Evolutionary conservation across 2,113 vertebrate genomes (phyloP), one percentile per base, ranked within the genome.

Genomic region (Poeciliopsis turrubarensis): DNA sequence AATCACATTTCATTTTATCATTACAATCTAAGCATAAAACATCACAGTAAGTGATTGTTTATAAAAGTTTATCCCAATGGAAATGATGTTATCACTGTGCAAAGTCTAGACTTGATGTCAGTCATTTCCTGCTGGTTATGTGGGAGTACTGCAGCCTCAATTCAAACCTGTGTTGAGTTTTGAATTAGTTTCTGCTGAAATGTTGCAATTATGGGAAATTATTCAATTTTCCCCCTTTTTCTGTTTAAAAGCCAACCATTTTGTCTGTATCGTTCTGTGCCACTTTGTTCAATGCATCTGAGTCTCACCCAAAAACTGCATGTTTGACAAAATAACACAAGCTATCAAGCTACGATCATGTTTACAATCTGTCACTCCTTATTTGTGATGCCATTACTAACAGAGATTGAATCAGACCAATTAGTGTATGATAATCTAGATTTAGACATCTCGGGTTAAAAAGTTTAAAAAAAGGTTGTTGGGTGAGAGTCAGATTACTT

Each of bases 51-150:
- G 25, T 26, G 65, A 37, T 13, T 12, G 26, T 31, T 68, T 68
- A 6, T 51, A 6, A 51, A 51, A 51, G 9, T 22, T 30, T 30
- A 68, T 12, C 37, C 19, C 30, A 27, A 68, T 30, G 66, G 41
- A 30, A 68, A 51, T 10, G 66, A 68, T 68, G 26, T 68, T 68
- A 68, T 68, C 66, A 11, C 27, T 68, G 27, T 19, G 19, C 19
- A 68, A 68, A 68, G 66, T 68, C 41, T 68, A 68, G 66, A 68
- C 66, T 19, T 44, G 17, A 47, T 68, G 39, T 47, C 44, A 68
- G 66, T 68, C 41, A 31, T 51, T 68, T 68, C 66, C 66, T 68
- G 66, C 41, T 68, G 66, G 66, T 68, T 22, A 51, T 68, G 41
- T 25, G 22, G 17, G 25, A 51, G 41, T 51, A 68, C 10, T 68